phyloP scores from a whole-genome alignment of 2,797 vertebrate species.

The Cryptoblepharus egeriae region DNA sequence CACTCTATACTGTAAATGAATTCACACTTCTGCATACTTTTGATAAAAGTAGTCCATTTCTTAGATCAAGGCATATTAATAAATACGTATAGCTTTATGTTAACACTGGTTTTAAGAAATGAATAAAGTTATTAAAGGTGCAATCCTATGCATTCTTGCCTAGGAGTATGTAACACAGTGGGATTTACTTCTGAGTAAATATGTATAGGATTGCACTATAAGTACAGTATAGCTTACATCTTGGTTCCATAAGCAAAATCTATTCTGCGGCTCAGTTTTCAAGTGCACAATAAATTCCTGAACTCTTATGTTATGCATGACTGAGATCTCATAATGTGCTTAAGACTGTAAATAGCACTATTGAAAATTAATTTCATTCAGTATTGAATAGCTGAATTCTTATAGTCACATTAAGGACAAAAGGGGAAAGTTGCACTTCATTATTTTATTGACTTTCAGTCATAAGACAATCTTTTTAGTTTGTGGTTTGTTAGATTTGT shows the following conservation, averaged over 20 bases:
- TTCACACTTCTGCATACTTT: slow-evolving; percentile 69
- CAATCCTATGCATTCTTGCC: too few relatives aligned
- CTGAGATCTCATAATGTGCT: slow-evolving; percentile 65
- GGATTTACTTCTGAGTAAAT: too few relatives aligned
- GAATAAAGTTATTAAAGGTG: background rate
- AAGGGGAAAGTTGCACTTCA: background rate
- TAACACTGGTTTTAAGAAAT: slow-evolving; percentile 44
- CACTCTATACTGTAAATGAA: slow-evolving; percentile 68
- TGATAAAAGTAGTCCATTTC: slow-evolving; percentile 65
- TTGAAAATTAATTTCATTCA: slow-evolving; percentile 20
- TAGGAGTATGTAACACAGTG: too few relatives aligned
- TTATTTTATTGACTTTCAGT: background rate
- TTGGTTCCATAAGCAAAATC: slow-evolving; percentile 61
- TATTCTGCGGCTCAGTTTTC: slow-evolving; percentile 57
- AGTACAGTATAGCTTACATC: slow-evolving; percentile 31
- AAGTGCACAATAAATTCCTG: slow-evolving; percentile 73
- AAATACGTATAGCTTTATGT: slow-evolving; percentile 58
- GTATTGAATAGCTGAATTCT: background rate
- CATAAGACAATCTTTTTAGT: background rate
- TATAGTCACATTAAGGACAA: background rate
- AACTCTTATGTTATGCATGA: slow-evolving; percentile 67
- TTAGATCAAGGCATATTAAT: slow-evolving; percentile 65
- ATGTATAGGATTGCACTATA: too few relatives aligned
- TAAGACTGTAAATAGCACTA: slow-evolving; percentile 60
- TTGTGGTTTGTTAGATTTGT: background rate